Evolutionary conservation across 2,113 vertebrate species (phyloP), one percentile per base, ranked within the genome.

Genomic region (Pampusana beccarii): DNA sequence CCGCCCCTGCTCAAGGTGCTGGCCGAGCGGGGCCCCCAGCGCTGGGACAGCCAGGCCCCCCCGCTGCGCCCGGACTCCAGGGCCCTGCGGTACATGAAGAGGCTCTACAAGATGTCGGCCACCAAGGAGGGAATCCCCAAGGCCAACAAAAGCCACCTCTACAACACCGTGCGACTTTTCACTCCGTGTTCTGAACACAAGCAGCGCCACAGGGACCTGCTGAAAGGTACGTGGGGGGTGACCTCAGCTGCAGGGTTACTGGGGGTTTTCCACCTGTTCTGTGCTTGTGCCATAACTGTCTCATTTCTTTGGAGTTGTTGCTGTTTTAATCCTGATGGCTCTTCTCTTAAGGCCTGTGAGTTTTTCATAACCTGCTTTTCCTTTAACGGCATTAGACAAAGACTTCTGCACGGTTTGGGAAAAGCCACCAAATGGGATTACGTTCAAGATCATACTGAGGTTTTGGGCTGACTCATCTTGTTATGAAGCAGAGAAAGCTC

Each of bases 81-180:
- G 92, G 99, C 99, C 69, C 97, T 99, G 3, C 97, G 94, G 13
- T 99, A 99, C 96, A 99, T 99, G 98, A 99, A 98, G 85, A 98
- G 98, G 79, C 98, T 99, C 1, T 99, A 99, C 60, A 99, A 98
- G 94, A 97, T 97, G 77, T 98, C 98, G 1, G 97, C 98, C 21
- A 98, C 98, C 73, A 98, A 98, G 74, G 98, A 98, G 65, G 98
- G 98, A 56, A 97, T 98, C 70, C 97, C 98, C 13, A 98, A 98
- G 65, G 94, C 96, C n/a, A 94, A 72, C 17, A 96, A 89, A 36
- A 96, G 96, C 26, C 97, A 97, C 56, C 93, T 98, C 60, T 99
- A 98, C 88, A 99, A 99, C 98, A 99, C 99, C 1, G 98, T 99
- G 34, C 98, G 99, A 7, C 98, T 99, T 61, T 98, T 99, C 95